Conservation (phyloP, 2,113 vertebrate species). For the Stigmatopora argus region DNA sequence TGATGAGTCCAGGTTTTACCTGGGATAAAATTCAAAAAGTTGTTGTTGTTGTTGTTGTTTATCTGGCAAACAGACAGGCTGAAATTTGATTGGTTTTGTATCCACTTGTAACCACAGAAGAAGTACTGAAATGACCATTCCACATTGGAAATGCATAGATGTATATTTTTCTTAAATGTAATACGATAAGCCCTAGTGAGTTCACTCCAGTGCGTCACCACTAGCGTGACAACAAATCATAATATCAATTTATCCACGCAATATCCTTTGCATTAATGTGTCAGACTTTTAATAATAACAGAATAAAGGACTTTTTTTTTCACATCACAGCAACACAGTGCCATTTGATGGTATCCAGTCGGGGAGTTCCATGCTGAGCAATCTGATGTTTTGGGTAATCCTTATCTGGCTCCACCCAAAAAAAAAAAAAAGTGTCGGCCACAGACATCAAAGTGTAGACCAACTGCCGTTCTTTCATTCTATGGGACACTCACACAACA, state of each 20-base stretch:
- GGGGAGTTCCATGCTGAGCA: conserved; percentile 8
- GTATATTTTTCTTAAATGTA: too few species aligned
- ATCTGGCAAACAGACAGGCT: too few species aligned
- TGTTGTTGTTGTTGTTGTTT: too few species aligned
- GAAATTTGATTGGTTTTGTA: too few species aligned
- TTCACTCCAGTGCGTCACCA: background rate
- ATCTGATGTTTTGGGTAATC: conserved; percentile 44
- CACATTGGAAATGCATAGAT: too few species aligned
- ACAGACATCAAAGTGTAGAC: conserved; percentile 33
- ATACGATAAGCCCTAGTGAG: background rate
- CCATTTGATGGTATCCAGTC: conserved; percentile 17
- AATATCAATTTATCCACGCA: background rate
- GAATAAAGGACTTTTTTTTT: background rate
- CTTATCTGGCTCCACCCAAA: conserved; percentile 47
- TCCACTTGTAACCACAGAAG: too few species aligned
- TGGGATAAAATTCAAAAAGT: too few species aligned
- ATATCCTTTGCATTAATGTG: background rate
- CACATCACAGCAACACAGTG: background rate
- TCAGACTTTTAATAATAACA: background rate
- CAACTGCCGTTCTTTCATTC: conserved; percentile 30
- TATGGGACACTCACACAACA: conserved; percentile 32
- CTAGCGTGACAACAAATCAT: background rate
- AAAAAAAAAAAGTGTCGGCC: conserved; percentile 51
- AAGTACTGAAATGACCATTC: too few species aligned
- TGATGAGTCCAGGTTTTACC: too few species aligned